These are phyloP conservation scores for Malurus splendens DNA, from an alignment of 2,797 vertebrate species.

Conservation along the genomic window DNA sequence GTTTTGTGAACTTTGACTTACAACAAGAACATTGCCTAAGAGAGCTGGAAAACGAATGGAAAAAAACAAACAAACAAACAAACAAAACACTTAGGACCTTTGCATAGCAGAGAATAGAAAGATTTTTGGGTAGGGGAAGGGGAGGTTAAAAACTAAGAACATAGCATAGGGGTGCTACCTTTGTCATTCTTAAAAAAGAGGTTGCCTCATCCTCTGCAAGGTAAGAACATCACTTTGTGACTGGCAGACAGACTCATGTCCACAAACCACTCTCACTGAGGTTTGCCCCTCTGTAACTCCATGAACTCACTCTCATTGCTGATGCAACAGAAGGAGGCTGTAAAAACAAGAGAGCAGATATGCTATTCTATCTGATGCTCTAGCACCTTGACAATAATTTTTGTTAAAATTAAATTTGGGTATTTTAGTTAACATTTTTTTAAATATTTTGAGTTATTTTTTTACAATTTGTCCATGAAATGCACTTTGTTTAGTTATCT, in stretches of 20 bases:
- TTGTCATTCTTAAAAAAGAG: not conserved
- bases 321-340: not conserved
- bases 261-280: not conserved
- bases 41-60: not conserved
- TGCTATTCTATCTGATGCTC: not conserved
- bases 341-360: not conserved
- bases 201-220: not conserved
- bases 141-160: not conserved
- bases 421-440: not conserved
- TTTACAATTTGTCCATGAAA: not conserved
- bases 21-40: not conserved
- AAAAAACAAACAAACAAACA: too few relatives aligned
- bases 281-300: not conserved
- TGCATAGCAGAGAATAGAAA: not conserved
- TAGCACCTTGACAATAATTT: not conserved
- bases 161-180: not conserved
- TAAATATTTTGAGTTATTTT: not conserved
- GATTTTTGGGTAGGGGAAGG: rapidly evolving
- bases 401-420: not conserved
- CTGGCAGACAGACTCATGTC: not conserved
- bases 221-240: not conserved
- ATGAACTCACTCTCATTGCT: not conserved
- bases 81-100: not conserved
- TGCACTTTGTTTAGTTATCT: not conserved
- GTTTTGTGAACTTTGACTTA: not conserved